These are phyloP conservation scores for Pimephales promelas DNA, from an alignment of 2,113 vertebrate species.

Conservation along the genomic window DNA sequence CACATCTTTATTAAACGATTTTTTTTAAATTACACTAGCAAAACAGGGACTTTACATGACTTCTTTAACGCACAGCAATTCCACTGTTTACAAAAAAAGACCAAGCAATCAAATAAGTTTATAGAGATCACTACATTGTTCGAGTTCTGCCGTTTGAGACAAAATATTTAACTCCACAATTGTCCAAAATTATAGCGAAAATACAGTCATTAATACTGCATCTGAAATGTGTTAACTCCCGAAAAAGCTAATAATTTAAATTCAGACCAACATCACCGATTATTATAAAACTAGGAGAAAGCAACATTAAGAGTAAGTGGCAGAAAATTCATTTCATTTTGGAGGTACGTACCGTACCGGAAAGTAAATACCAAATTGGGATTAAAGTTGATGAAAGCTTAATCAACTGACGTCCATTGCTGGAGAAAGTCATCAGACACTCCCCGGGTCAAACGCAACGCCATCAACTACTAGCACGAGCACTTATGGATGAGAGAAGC, in stretches of 20 bases:
- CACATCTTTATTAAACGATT: neutral
- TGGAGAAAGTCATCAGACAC: neutral
- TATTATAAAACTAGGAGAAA: neutral
- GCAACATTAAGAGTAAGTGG: neutral
- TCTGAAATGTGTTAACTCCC: neutral
- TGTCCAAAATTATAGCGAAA: neutral
- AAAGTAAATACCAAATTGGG: neutral
- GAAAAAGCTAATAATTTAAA: neutral
- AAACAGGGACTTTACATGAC: neutral
- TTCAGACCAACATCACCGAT: neutral
- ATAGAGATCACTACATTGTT: neutral
- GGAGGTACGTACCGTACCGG: conserved; percentile 10
- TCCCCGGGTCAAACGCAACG: neutral
- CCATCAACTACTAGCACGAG: neutral
- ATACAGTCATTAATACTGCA: neutral
- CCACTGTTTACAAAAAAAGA: neutral
- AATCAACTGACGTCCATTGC: neutral
- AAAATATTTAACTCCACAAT: neutral
- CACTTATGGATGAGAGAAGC: conserved; percentile 29
- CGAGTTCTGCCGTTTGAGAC: neutral
- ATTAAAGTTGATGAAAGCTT: neutral
- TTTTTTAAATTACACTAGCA: neutral
- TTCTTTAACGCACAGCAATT: neutral
- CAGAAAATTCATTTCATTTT: neutral
- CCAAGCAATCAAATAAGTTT: neutral